Conservation (phyloP, 2,113 vertebrate species). For the Salvelinus namaycush region DNA sequence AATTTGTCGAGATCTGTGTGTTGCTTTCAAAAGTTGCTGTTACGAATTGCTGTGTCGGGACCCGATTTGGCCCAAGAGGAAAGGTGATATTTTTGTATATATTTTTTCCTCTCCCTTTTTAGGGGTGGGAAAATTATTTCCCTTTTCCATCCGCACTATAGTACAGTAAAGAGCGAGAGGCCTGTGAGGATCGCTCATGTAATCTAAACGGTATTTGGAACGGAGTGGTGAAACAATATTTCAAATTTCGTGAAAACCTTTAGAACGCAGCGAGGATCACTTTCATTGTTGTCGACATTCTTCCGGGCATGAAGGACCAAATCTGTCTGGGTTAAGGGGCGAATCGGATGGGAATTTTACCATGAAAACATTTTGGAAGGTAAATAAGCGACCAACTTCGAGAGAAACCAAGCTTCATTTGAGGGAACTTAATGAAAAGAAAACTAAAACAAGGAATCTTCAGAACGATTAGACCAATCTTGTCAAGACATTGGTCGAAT, state of each 20-base stretch:
- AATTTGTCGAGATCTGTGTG: background rate
- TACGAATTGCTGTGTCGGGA: background rate
- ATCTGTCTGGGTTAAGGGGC: constrained; percentile 3
- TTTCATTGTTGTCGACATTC: constrained; percentile 44
- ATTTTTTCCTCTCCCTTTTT: background rate
- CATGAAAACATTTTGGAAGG: constrained; percentile 46
- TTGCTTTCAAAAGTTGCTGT: background rate
- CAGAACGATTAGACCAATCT: background rate
- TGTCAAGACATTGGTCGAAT: constrained; percentile 2
- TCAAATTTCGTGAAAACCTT: background rate
- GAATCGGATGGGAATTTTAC: constrained; percentile 22
- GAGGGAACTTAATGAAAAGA: constrained; percentile 5
- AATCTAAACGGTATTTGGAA: constrained; percentile 7
- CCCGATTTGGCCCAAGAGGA: background rate
- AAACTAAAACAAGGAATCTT: background rate
- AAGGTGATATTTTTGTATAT: background rate
- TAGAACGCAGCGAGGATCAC: constrained; percentile 13
- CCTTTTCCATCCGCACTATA: constrained; percentile 53
- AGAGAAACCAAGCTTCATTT: constrained; percentile 8
- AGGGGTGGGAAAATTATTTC: constrained; percentile 47
- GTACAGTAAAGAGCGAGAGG: constrained; percentile 22
- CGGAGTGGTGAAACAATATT: constrained; percentile 25
- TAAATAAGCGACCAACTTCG: constrained; percentile 16
- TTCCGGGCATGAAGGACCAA: constrained; percentile 38
- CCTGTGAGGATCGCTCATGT: constrained; percentile 3